Percentiles rank a stretch among this genome's conserved stretches.
These are phyloP conservation scores for Eleutherodactylus coqui DNA, from an alignment of 2,797 vertebrate genomes.

Conservation along the genomic window DNA sequence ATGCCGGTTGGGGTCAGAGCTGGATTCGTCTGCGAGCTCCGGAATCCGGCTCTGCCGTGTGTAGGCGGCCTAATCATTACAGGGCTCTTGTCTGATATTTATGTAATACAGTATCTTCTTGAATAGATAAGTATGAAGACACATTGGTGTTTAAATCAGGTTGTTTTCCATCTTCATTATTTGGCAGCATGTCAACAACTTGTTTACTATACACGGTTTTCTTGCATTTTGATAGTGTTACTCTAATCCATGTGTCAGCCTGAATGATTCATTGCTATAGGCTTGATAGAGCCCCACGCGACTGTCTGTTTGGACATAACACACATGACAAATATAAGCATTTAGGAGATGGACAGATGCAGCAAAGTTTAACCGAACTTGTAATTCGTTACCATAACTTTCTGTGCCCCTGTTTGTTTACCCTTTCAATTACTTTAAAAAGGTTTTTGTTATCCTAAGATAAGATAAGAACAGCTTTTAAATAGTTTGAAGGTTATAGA, in stretches of 20 bases:
- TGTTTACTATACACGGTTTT: slow-evolving; percentile 41
- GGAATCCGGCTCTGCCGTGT: no score
- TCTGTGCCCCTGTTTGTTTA: no score
- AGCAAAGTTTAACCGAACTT: no score
- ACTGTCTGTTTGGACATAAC: background rate
- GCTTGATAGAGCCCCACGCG: background rate
- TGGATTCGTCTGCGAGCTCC: no score
- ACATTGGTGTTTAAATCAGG: background rate
- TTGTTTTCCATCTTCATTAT: background rate
- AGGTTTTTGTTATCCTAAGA: no score
- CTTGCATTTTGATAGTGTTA: slow-evolving; percentile 13
- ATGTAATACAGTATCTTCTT: background rate
- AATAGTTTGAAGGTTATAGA: no score
- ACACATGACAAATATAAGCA: background rate
- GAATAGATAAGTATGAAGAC: background rate
- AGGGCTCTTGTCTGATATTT: background rate
- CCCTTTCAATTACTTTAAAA: no score
- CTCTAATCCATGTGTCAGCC: background rate
- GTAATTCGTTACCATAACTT: no score
- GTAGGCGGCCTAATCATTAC: background rate
- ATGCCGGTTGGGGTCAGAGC: no score
- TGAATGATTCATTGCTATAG: background rate
- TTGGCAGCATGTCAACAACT: slow-evolving; percentile 23
- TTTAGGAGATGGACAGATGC: no score
- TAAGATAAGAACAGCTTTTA: no score